Conservation (phyloP, 2,113 vertebrate genomes). For the Hyperoodon ampullatus region DNA sequence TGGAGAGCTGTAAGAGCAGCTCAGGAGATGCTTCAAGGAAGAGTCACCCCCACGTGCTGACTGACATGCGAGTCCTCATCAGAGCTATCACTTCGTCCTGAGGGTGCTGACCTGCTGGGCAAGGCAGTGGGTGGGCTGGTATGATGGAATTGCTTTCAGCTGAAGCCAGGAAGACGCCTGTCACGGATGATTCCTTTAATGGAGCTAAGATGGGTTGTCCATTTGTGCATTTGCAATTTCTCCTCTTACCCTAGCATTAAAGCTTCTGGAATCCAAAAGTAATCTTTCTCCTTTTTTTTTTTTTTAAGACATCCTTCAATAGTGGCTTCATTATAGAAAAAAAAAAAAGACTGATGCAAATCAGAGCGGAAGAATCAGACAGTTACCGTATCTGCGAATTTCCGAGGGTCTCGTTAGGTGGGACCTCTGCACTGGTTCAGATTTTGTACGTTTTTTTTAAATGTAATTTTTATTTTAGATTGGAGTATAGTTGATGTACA, state of each 20-base stretch:
- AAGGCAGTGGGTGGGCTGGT: background rate
- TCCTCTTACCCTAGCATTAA: background rate
- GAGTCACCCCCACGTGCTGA: fast-evolving
- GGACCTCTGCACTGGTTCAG: background rate
- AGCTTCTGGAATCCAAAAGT: background rate
- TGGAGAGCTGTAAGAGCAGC: no score
- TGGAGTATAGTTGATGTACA: background rate
- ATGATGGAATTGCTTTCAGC: background rate
- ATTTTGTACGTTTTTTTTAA: background rate
- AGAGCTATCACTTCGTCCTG: fast-evolving
- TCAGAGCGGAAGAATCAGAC: fast-evolving
- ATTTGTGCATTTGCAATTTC: background rate
- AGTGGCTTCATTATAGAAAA: background rate
- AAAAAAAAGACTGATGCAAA: background rate
- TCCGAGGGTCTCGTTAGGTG: background rate
- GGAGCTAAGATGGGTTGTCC: background rate
- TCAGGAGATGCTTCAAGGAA: fast-evolving
- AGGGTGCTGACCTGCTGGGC: background rate
- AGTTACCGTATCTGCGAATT: background rate
- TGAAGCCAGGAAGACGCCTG: fast-evolving
- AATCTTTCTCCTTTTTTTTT: background rate
- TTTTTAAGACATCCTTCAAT: background rate
- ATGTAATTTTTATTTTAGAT: background rate
- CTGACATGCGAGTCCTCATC: fast-evolving
- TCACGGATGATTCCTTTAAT: fast-evolving